Conservation (phyloP, 1,140 invertebrate genomes). For the Procambarus clarkii region DNA sequence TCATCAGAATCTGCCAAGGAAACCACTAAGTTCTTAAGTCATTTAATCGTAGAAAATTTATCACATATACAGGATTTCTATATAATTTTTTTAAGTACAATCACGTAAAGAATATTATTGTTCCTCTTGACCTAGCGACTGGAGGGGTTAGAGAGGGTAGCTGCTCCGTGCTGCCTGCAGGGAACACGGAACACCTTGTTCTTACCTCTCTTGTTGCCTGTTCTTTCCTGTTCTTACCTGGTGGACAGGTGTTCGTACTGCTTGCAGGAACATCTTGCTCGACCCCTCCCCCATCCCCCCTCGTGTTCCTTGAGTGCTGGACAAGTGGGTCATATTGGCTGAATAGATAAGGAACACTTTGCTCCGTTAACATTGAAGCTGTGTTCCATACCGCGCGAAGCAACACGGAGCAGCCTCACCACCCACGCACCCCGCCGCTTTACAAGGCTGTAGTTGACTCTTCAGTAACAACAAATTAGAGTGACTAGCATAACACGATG, state of each 20-base stretch:
- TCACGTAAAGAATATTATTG: constrained; percentile 36
- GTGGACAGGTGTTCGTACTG: too few species aligned
- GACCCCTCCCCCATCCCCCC: too few species aligned
- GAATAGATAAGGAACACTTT: too few species aligned
- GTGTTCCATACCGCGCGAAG: too few species aligned
- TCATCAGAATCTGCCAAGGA: background rate
- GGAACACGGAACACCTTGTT: background rate
- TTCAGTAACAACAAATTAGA: constrained; percentile 13
- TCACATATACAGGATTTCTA: constrained; percentile 64
- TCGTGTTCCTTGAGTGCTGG: too few species aligned
- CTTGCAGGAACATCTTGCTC: too few species aligned
- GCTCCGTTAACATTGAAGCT: too few species aligned
- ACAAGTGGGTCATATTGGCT: too few species aligned
- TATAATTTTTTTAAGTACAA: constrained; percentile 62
- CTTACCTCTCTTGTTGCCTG: too few species aligned
- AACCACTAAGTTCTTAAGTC: constrained; percentile 30
- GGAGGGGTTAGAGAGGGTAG: background rate
- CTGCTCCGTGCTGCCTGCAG: background rate
- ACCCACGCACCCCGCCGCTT: background rate
- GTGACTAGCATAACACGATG: constrained; percentile 22
- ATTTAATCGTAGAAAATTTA: constrained; percentile 69
- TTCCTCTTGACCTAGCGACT: background rate
- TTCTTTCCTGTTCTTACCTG: too few species aligned
- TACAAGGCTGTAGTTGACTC: background rate
- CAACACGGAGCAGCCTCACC: too few species aligned